phyloP scores from a whole-genome alignment of 2,113 vertebrate species.

The Zosterops hypoxanthus region DNA sequence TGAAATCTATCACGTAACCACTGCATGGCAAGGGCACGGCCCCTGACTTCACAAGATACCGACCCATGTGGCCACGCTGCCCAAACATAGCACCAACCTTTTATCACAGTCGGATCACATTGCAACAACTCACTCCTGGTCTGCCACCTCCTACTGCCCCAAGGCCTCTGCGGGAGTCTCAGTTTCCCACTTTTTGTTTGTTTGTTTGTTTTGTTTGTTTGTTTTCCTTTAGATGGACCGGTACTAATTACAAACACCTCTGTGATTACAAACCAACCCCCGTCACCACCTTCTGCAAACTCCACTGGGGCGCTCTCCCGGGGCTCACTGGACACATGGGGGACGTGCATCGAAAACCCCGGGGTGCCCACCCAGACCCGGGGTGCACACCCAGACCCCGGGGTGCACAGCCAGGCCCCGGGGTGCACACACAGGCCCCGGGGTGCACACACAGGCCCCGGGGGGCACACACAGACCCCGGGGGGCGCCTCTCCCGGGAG shows the following conservation, averaged over 20 bases:
- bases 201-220: neutral
- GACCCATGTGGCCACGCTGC: neutral
- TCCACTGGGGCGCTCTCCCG: neutral
- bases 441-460: no score
- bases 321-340: neutral
- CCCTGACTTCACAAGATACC: neutral
- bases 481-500: neutral
- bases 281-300: neutral
- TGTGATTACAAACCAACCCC: neutral
- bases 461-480: no score
- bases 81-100: neutral
- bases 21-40: fast-evolving
- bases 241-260: neutral
- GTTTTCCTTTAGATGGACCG: neutral
- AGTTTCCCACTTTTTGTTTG: neutral
- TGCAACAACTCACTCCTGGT: neutral
- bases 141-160: neutral
- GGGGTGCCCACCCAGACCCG: fast-evolving
- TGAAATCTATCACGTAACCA: neutral
- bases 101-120: neutral
- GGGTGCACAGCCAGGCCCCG: no score
- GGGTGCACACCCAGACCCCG: no score
- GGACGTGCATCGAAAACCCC: neutral
- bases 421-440: no score
- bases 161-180: neutral